A percentile compares a stretch with the other conserved stretches of the same genome.
Conservation (phyloP, 2,113 vertebrate genomes). For the Naja naja region DNA sequence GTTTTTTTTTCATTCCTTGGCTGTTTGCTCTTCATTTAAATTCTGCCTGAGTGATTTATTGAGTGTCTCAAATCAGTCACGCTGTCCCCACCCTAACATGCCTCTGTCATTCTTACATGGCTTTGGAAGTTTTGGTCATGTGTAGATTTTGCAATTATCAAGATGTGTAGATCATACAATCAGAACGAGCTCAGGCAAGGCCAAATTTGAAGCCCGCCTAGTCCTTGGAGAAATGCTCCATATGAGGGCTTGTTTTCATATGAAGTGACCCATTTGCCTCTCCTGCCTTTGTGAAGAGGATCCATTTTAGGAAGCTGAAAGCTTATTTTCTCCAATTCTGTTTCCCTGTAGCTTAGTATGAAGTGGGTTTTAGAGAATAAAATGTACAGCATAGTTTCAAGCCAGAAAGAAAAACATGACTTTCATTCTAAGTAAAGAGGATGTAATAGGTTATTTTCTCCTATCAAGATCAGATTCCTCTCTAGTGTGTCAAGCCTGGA, state of each 20-base stretch:
- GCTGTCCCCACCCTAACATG: neutral
- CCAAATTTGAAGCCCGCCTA: neutral
- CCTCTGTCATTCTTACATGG: neutral
- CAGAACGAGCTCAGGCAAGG: neutral
- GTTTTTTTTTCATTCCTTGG: neutral
- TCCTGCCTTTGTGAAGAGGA: neutral
- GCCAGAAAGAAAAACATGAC: neutral
- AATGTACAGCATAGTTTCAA: neutral
- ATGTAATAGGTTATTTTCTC: slow-evolving; percentile 35
- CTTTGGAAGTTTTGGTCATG: neutral
- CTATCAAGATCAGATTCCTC: slow-evolving; percentile 7
- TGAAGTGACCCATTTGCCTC: neutral
- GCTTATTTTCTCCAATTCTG: neutral
- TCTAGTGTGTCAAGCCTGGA: slow-evolving; percentile 27
- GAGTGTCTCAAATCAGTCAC: neutral
- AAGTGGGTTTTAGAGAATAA: neutral
- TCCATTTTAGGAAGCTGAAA: neutral
- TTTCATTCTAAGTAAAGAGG: slow-evolving; percentile 6
- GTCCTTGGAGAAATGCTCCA: neutral
- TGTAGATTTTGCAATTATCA: neutral
- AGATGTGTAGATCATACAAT: neutral
- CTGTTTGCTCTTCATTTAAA: neutral
- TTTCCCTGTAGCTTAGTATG: neutral
- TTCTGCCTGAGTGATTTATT: neutral
- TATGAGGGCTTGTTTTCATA: neutral